Conservation (phyloP, 2,797 vertebrate species). For the Dendrocincla tyrannina region DNA sequence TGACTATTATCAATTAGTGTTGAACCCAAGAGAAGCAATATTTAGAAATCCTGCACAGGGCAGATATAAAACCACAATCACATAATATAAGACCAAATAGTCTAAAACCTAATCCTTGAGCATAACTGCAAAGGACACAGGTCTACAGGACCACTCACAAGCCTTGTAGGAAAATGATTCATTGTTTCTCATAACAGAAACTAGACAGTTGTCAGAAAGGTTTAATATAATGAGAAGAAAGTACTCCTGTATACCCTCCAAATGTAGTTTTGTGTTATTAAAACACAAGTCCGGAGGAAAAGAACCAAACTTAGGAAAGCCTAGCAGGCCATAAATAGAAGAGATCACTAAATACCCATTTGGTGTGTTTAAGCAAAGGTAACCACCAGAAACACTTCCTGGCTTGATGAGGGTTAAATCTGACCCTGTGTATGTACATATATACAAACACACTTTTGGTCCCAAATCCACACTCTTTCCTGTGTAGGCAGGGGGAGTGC, state of each 20-base stretch:
- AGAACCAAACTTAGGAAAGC: background rate
- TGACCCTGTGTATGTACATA: accelerated
- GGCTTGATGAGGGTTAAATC: background rate
- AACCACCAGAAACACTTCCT: background rate
- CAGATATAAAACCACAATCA: background rate
- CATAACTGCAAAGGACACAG: background rate
- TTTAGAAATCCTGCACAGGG: background rate
- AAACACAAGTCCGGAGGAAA: background rate
- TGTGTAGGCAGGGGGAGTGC: accelerated
- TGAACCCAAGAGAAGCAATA: background rate
- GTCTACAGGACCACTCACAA: background rate
- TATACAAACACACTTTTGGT: accelerated
- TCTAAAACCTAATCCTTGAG: background rate
- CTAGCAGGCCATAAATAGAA: background rate
- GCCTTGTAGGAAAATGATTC: background rate
- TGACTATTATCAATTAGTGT: background rate
- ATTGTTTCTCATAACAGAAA: background rate
- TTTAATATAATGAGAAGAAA: background rate
- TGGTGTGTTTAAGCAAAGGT: background rate
- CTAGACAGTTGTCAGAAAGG: background rate
- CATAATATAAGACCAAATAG: background rate
- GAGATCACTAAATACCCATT: background rate
- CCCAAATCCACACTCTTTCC: background rate
- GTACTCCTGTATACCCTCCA: background rate
- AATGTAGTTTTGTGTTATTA: background rate